These are phyloP conservation scores for Daubentonia madagascariensis DNA, from an alignment of 2,113 vertebrate genomes.

Conservation along the genomic window DNA sequence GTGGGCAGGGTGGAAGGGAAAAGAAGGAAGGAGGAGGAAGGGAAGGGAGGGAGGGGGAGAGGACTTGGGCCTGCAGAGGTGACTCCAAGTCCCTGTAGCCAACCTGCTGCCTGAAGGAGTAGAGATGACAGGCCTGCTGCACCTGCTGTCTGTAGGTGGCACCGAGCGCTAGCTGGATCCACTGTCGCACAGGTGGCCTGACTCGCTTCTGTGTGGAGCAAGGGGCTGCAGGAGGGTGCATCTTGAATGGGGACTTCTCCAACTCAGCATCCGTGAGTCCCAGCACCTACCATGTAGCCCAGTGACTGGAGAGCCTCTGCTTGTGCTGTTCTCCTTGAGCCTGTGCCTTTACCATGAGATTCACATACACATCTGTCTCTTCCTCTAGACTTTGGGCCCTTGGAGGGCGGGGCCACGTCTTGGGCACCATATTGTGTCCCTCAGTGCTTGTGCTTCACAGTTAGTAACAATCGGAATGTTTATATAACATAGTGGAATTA, in stretches of 20 bases:
- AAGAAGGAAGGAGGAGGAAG: background rate
- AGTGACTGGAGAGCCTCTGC: accelerated
- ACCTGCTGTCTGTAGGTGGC: background rate
- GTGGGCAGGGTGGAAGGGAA: background rate
- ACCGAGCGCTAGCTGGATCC: background rate
- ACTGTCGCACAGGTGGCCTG: accelerated
- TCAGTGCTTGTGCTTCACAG: background rate
- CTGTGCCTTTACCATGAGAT: background rate
- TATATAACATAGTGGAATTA: background rate
- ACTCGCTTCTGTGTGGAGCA: background rate
- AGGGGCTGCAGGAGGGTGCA: too few species aligned
- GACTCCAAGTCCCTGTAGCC: background rate
- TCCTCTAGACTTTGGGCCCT: background rate
- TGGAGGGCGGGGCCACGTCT: background rate
- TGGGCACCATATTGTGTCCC: background rate
- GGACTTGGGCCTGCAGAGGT: background rate
- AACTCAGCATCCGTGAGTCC: background rate
- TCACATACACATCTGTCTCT: background rate
- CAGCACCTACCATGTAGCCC: background rate
- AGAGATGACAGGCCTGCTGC: background rate
- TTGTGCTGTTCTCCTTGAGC: background rate
- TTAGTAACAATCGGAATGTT: background rate
- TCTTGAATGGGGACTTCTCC: background rate
- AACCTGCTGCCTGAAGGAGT: background rate
- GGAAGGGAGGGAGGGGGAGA: too few species aligned